Conservation (phyloP, 2,113 vertebrate species). For the Bettongia penicillata region DNA sequence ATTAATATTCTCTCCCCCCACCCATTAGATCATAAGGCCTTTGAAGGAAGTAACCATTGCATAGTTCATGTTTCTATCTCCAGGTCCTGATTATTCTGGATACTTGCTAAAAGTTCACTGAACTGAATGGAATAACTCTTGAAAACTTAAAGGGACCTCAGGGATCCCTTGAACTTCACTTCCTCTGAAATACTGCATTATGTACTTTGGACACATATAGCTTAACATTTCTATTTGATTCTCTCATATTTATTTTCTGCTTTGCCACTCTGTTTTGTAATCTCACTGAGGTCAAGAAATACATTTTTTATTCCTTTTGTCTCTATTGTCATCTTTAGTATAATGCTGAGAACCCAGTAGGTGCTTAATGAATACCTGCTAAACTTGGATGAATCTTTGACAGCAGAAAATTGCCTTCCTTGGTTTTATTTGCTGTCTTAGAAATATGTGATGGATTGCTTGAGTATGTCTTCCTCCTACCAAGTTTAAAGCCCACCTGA, state of each 20-base stretch:
- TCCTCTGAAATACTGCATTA: neutral
- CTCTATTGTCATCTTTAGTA: neutral
- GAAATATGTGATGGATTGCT: slow-evolving; percentile 5
- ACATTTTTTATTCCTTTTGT: neutral
- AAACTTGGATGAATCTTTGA: neutral
- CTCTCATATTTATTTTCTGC: neutral
- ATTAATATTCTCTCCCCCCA: neutral
- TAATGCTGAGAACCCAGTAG: rapidly evolving
- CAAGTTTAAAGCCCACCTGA: slow-evolving; percentile 8
- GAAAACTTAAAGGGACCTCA: neutral
- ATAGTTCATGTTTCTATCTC: neutral
- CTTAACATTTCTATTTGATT: neutral
- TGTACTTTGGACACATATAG: neutral
- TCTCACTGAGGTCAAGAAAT: neutral
- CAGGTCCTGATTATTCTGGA: neutral
- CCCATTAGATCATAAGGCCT: neutral
- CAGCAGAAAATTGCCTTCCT: slow-evolving; percentile 13
- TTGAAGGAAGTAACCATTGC: neutral
- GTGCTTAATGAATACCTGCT: neutral
- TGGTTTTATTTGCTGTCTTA: slow-evolving; percentile 40
- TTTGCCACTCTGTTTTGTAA: neutral
- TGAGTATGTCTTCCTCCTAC: neutral
- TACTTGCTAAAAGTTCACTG: neutral
- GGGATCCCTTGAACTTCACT: neutral
- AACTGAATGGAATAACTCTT: neutral